Evolutionary conservation across 2,113 vertebrate species (phyloP).

Genomic region (Synodontis membranacea): DNA sequence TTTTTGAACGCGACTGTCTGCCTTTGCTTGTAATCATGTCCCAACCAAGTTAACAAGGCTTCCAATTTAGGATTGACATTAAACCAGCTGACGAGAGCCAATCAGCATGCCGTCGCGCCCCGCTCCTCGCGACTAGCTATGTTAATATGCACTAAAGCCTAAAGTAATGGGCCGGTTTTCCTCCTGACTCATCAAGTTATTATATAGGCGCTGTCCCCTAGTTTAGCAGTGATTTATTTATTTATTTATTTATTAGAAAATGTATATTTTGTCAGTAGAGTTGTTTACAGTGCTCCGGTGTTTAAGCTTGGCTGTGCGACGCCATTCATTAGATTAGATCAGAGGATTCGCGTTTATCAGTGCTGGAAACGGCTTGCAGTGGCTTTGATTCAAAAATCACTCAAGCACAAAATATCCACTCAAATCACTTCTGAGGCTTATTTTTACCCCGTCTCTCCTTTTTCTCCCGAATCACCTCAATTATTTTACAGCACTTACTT

Average conservation of each 20-base stretch:
- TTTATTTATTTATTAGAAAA: neutral
- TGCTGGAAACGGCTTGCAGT: neutral
- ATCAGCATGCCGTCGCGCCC: conserved; percentile 64
- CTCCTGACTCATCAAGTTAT: conserved; percentile 71
- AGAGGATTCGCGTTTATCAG: conserved; percentile 7
- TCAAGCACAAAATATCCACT: conserved; percentile 11
- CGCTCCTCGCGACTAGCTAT: conserved; percentile 73
- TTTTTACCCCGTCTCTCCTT: neutral
- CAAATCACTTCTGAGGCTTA: neutral
- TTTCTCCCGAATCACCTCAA: neutral
- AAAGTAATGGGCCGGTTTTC: conserved; percentile 70
- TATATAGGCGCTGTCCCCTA: neutral
- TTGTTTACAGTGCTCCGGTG: neutral
- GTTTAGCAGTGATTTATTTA: neutral
- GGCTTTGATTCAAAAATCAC: conserved; percentile 22
- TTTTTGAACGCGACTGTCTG: conserved; percentile 83
- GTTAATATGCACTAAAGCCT: conserved; percentile 73
- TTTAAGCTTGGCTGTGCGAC: neutral
- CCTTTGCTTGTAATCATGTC: conserved; percentile 72
- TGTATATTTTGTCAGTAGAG: neutral
- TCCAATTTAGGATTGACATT: conserved; percentile 86
- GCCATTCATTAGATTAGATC: neutral
- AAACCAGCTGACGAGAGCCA: conserved; percentile 77
- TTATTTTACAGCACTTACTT: conserved; percentile 21
- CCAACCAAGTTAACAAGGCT: conserved; percentile 78